These are phyloP conservation scores for Cryptocephalus moraei DNA, from an alignment of 2,888 invertebrate genomes.

Conservation along the genomic window DNA sequence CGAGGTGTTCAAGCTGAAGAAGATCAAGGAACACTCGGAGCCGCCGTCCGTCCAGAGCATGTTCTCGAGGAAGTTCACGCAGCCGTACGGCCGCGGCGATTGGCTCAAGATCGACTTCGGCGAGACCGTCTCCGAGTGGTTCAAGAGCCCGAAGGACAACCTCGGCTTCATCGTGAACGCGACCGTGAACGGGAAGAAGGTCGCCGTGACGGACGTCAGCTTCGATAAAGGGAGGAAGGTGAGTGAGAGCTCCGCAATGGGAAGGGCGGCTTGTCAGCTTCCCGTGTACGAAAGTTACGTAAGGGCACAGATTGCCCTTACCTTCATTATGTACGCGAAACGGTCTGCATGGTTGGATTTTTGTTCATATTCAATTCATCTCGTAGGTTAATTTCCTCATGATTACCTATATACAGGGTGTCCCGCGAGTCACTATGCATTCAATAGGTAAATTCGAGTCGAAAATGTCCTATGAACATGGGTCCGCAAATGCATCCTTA, in stretches of 20 bases:
- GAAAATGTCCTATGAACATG: too few species aligned
- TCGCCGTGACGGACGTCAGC: conserved; percentile 57
- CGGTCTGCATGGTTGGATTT: too few species aligned
- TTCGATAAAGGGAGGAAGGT: conserved; percentile 43
- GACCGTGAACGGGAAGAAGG: conserved; percentile 47
- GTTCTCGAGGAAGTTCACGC: conserved; percentile 36
- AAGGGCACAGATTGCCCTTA: too few species aligned
- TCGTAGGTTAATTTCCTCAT: too few species aligned
- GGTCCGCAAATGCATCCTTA: too few species aligned
- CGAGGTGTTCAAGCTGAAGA: conserved; percentile 33
- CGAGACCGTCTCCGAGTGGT: conserved; percentile 66
- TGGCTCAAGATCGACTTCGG: conserved; percentile 66
- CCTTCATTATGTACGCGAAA: too few species aligned
- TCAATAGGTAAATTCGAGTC: too few species aligned
- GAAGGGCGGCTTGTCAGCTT: too few species aligned
- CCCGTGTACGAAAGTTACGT: too few species aligned
- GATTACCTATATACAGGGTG: too few species aligned
- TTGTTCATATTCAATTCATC: too few species aligned
- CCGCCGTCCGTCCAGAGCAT: conserved; percentile 26
- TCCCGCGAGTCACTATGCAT: too few species aligned
- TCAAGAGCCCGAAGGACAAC: conserved; percentile 61
- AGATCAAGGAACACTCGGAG: conserved; percentile 28
- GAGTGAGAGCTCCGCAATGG: conserved; percentile 7
- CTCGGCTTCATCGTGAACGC: conserved; percentile 68
- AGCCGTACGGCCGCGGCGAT: conserved; percentile 49